Evolutionary conservation across 2,888 invertebrate species (phyloP), one percentile per base, ranked within the genome.

Genomic region (Amiota communis): DNA sequence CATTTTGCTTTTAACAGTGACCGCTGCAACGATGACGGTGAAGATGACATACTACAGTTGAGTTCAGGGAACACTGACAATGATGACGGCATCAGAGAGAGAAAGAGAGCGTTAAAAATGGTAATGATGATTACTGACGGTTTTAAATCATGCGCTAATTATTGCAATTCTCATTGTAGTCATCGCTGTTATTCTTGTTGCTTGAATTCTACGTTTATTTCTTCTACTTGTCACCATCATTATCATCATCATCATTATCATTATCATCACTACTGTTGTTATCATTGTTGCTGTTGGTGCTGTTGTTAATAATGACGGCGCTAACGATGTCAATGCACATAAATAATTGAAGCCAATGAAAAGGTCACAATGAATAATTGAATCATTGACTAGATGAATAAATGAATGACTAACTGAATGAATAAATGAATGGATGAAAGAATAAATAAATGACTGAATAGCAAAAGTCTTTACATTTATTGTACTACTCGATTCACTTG

Each of bases 71-170:
- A 53, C 53, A 53, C n/a, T 4, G 53, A 12, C 53, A 12, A 53
- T 6, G n/a, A 53, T 53, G 53, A n/a, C 6, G 53, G n/a, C 53
- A 53, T 53, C 53, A n/a, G 2, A 36, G 36, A 36, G 23, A 23
- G 23, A 3, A 3, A 23, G 23, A 23, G 12, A n/a, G 63, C 46
- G 67, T 10, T 36, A 23, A 68, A 68, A 68, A 53, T 79, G 78
- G 84, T 83, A 83, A 83, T 83, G 83, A 83, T 83, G 83, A 83
- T 83, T 83, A 85, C 83, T 86, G 86, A 79, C 84, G 86, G 83
- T 78, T 86, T 83, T 83, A 83, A 83, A 83, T 83, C 83, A 86
- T 83, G 74, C 86, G 83, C 83, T 83, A 83, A 83, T 83, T 85
- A 83, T 83, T 83, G 86, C 83, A 85, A 83, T 86, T 20, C 59